These are phyloP conservation scores for Anoplopoma fimbria DNA, from an alignment of 2,113 vertebrate genomes.

Conservation along the genomic window DNA sequence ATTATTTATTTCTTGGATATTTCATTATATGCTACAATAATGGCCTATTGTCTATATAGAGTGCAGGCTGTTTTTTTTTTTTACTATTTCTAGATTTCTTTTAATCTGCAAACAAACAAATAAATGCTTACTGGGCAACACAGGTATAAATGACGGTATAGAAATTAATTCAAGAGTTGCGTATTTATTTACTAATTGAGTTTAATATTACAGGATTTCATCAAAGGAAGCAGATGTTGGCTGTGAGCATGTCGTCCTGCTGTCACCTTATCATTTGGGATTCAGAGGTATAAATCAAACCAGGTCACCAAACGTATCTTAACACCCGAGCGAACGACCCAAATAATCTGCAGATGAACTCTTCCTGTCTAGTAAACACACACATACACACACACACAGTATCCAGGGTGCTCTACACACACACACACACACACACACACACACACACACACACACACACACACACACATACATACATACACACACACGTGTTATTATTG, in stretches of 20 bases:
- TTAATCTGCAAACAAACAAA: neutral
- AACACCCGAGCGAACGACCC: neutral
- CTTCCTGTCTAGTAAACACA: neutral
- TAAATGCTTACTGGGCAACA: neutral
- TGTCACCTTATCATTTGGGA: neutral
- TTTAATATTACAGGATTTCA: constrained; percentile 8
- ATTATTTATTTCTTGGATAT: neutral
- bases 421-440: constrained; percentile 12
- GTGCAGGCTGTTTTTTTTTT: neutral
- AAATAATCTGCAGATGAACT: neutral
- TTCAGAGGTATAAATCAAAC: neutral
- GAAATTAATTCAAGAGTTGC: neutral
- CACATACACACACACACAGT: constrained; percentile 15
- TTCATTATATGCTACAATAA: neutral
- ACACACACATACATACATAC: constrained; percentile 11
- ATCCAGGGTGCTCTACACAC: neutral
- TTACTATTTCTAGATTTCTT: neutral
- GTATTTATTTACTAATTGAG: constrained; percentile 14
- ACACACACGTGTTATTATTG: constrained; percentile 49
- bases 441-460: constrained; percentile 3
- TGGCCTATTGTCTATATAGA: neutral
- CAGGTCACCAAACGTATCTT: neutral
- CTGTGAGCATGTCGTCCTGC: neutral
- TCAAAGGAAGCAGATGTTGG: neutral
- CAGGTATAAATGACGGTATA: neutral